Evolutionary conservation across 2,888 invertebrate genomes (phyloP).

Genomic region (Eretmocerus hayati): DNA sequence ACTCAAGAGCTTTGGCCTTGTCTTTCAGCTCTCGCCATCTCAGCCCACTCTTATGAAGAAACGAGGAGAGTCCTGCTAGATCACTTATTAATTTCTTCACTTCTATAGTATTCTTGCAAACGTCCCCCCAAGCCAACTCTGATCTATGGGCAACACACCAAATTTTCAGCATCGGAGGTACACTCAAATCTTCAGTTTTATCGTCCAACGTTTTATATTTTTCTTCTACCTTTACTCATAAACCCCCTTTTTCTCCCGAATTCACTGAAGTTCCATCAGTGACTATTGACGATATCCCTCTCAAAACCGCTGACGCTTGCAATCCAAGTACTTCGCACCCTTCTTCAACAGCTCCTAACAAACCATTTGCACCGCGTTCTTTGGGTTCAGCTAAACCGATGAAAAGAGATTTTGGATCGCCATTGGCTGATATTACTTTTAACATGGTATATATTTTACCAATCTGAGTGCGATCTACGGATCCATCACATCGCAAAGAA

Average conservation of each 20-base stretch:
- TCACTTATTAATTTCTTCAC: neutral
- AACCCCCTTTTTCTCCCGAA: neutral
- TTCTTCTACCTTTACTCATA: neutral
- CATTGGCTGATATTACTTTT: neutral
- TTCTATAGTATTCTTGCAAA: neutral
- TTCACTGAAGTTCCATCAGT: neutral
- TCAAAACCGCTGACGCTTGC: neutral
- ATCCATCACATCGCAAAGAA: constrained; percentile 2
- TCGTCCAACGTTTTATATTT: neutral
- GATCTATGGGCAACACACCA: constrained; percentile 1
- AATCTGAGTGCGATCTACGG: neutral
- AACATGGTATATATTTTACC: constrained; percentile 1
- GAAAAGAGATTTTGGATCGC: neutral
- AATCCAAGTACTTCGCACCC: neutral
- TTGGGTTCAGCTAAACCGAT: neutral
- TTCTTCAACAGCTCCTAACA: neutral
- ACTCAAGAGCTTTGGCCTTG: neutral
- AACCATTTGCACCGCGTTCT: neutral
- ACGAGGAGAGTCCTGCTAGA: neutral
- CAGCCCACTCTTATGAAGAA: neutral
- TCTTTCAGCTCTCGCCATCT: neutral
- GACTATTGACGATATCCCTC: neutral
- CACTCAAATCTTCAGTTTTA: neutral
- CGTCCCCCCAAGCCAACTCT: constrained; percentile 1
- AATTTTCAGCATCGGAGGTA: neutral